Evolutionary conservation across 1,140 invertebrate species (phyloP).

Genomic region (Bicyclus anynana): DNA sequence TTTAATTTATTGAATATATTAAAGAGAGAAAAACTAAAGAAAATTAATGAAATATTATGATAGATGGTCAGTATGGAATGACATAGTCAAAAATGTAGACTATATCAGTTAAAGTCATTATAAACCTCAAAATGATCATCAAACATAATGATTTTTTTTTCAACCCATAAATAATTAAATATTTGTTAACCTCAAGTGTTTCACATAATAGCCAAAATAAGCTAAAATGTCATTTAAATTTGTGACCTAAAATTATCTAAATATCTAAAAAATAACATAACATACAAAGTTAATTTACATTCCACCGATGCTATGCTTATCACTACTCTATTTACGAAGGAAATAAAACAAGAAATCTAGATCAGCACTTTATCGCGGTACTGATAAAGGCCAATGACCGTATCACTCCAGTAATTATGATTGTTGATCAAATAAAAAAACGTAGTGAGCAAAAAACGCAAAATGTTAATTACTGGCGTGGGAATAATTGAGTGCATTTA

Average conservation of each 20-base stretch:
- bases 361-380: slow-evolving; percentile 21
- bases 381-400: slow-evolving; percentile 19
- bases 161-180: no score
- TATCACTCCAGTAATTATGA: slow-evolving; percentile 3
- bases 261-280: neutral
- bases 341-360: slow-evolving; percentile 27
- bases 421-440: slow-evolving; percentile 8
- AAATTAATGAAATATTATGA: no score
- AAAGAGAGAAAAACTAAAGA: no score
- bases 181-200: no score
- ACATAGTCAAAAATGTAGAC: no score
- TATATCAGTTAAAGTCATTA: no score
- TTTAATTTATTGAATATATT: no score
- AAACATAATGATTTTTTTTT: no score
- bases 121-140: no score
- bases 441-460: slow-evolving; percentile 7
- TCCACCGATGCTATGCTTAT: slow-evolving; percentile 12
- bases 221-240: no score
- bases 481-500: slow-evolving; percentile 21
- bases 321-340: slow-evolving; percentile 20
- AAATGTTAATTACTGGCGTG: slow-evolving; percentile 14
- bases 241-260: neutral
- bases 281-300: neutral
- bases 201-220: no score
- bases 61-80: no score